A percentile compares a stretch with the other conserved stretches of the same genome.
Evolutionary conservation across 1,140 invertebrate genomes (phyloP).

Genomic region (Agraylea sexmaculata): DNA sequence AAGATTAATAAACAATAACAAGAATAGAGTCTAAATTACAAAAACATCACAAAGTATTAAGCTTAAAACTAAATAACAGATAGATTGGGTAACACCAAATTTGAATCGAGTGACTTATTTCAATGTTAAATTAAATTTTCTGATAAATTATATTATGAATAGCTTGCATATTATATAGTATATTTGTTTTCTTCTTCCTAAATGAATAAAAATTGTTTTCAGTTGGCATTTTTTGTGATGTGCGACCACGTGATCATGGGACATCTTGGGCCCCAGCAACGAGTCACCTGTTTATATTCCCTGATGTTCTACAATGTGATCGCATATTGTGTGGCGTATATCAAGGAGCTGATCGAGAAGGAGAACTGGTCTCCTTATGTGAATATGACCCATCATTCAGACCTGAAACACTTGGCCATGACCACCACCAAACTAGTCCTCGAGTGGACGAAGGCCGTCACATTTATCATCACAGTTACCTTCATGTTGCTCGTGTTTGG

Average conservation of each 20-base stretch:
- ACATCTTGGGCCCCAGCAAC: slow-evolving; percentile 40
- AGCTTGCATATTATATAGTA: slow-evolving; percentile 5
- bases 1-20: too few species aligned
- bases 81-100: too few species aligned
- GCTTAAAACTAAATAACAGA: too few species aligned
- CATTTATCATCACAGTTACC: slow-evolving; percentile 66
- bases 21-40: too few species aligned
- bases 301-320: slow-evolving; percentile 73
- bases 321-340: slow-evolving; percentile 62
- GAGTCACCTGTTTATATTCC: slow-evolving; percentile 58
- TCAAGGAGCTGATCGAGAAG: slow-evolving; percentile 58
- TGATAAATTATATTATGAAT: too few species aligned
- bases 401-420: slow-evolving; percentile 67
- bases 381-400: slow-evolving; percentile 56
- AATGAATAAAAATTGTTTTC: slow-evolving; percentile 29
- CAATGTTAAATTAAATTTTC: too few species aligned
- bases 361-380: slow-evolving; percentile 67
- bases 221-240: slow-evolving; percentile 60
- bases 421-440: slow-evolving; percentile 68
- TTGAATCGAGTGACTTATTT: too few species aligned
- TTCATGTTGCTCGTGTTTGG: slow-evolving; percentile 64
- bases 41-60: too few species aligned
- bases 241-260: slow-evolving; percentile 51
- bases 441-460: slow-evolving; percentile 72
- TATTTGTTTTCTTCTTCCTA: slow-evolving; percentile 10